phyloP scores from a whole-genome alignment of 2,113 vertebrate species.

The Dipodomys ordii region DNA sequence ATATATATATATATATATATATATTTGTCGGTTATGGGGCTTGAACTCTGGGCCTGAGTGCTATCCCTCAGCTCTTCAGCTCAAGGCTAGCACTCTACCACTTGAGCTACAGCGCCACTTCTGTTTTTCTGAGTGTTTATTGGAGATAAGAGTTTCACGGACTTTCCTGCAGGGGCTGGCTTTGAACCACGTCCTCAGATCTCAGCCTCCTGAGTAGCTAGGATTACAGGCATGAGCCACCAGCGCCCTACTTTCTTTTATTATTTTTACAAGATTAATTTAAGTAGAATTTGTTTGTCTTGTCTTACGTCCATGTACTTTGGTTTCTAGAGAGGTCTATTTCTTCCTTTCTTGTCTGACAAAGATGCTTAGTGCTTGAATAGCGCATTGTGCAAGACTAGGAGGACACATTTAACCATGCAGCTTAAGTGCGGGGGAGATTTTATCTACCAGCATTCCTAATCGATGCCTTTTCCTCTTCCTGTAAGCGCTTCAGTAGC shows the following conservation, averaged over 20 bases:
- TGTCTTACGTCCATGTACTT: constrained; percentile 55
- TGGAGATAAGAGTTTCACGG: too few species aligned
- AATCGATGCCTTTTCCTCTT: neutral
- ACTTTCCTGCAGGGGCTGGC: too few species aligned
- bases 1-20: too few species aligned
- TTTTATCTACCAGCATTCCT: neutral
- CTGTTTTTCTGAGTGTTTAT: too few species aligned
- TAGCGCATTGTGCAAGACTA: neutral
- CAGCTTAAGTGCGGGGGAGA: constrained; percentile 2
- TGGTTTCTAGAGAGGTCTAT: constrained; percentile 48
- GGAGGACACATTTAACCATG: neutral
- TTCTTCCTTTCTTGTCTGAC: constrained; percentile 66
- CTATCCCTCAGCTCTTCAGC: too few species aligned
- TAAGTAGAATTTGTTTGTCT: constrained; percentile 62
- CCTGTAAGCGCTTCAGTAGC: neutral
- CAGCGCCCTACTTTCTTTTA: neutral
- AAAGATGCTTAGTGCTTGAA: constrained; percentile 53
- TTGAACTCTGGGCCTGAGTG: too few species aligned
- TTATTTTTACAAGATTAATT: constrained; percentile 76
- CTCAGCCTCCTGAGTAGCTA: too few species aligned
- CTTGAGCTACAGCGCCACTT: too few species aligned
- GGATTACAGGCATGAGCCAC: too few species aligned
- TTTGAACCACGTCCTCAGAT: too few species aligned
- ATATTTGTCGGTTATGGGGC: too few species aligned
- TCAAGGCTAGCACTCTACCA: too few species aligned